These are phyloP conservation scores for Lasioglossum calceatum DNA, from an alignment of 2,888 invertebrate genomes.

Conservation along the genomic window DNA sequence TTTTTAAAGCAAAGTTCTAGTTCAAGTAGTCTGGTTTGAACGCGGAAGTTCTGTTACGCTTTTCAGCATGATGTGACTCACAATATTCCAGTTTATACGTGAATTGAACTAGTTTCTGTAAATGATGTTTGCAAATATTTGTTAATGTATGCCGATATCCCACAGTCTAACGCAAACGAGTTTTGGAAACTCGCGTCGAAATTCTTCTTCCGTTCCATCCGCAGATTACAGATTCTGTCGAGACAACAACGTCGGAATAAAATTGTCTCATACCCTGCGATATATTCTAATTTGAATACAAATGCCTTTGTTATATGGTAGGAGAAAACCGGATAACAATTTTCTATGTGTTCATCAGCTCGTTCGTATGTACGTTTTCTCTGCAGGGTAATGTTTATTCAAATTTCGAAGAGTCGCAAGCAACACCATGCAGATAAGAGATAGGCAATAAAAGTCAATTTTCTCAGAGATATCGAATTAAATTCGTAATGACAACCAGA, in stretches of 20 bases:
- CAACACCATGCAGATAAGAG: not conserved
- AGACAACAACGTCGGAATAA: constrained; percentile 3
- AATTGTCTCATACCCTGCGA: constrained; percentile 19
- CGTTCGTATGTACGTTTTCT: not conserved
- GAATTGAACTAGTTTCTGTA: not conserved
- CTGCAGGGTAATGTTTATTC: not conserved
- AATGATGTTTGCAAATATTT: constrained; percentile 14
- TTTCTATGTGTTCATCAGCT: constrained; percentile 11
- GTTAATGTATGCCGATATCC: not conserved
- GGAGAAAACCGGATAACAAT: constrained; percentile 35
- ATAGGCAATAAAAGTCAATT: not conserved
- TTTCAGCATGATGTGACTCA: not conserved
- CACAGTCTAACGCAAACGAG: not conserved
- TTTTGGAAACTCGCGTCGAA: not conserved
- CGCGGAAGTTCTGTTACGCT: not conserved
- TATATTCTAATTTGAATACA: constrained; percentile 50
- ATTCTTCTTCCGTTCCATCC: constrained; percentile 26
- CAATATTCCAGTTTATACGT: not conserved
- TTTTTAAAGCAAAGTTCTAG: not conserved
- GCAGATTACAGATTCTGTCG: not conserved
- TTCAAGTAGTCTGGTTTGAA: not conserved
- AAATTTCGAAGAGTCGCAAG: not conserved
- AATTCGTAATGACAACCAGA: too few relatives aligned
- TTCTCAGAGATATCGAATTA: not conserved
- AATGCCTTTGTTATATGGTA: constrained; percentile 30